Conservation (phyloP, 1,140 invertebrate species). For the Bombus pascuorum region DNA sequence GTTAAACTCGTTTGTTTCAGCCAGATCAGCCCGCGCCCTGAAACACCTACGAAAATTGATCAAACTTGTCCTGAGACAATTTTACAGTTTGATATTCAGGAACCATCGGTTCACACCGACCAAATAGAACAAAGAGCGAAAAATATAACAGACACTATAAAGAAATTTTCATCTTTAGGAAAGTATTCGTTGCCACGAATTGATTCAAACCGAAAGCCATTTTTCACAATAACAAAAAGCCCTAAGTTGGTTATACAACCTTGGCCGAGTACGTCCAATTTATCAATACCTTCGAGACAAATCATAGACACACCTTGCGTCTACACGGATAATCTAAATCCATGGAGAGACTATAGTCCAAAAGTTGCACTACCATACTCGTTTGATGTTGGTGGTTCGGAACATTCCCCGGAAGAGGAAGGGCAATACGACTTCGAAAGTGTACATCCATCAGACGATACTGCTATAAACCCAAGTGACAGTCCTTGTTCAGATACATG, state of each 20-base stretch:
- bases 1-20: conserved; percentile 79
- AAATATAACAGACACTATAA: conserved; percentile 68
- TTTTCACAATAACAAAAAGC: conserved; percentile 66
- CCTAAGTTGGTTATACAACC: conserved; percentile 70
- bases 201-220: conserved; percentile 71
- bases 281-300: conserved; percentile 37
- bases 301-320: conserved; percentile 5
- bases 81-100: conserved; percentile 76
- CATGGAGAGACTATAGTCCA: conserved; percentile 29
- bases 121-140: conserved; percentile 61
- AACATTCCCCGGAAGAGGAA: conserved; percentile 5
- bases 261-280: conserved; percentile 77
- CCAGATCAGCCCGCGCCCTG: conserved; percentile 78
- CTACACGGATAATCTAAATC: neutral
- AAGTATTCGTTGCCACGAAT: conserved; percentile 58
- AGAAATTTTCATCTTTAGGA: conserved; percentile 68
- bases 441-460: neutral
- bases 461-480: conserved; percentile 14
- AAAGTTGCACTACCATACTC: neutral
- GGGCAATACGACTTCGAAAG: conserved; percentile 65
- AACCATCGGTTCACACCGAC: conserved; percentile 33
- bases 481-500: conserved; percentile 62
- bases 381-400: neutral
- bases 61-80: conserved; percentile 76
- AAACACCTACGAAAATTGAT: conserved; percentile 72